phyloP scores from a whole-genome alignment of 2,888 invertebrate genomes.

The Eulithis testata region DNA sequence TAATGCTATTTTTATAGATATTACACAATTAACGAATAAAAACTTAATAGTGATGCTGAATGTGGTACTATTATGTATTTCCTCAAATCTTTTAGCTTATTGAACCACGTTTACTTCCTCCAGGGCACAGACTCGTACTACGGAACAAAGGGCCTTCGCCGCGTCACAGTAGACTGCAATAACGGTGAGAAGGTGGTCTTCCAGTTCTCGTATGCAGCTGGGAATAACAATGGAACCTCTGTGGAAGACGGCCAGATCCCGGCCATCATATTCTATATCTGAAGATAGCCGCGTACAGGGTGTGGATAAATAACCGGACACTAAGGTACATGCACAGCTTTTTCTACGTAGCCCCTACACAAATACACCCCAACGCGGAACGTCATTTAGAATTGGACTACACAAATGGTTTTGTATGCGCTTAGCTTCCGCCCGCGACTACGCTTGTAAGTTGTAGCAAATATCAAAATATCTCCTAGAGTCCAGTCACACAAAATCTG shows the following conservation, averaged over 20 bases:
- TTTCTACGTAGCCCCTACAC: not conserved
- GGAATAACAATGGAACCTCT: conserved; percentile 93
- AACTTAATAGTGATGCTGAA: too few relatives aligned
- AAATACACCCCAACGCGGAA: too few relatives aligned
- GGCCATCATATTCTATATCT: conserved; percentile 92
- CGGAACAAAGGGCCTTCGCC: conserved; percentile 91
- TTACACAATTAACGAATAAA: too few relatives aligned
- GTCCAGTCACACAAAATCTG: too few relatives aligned
- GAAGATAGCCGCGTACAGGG: conserved; percentile 41
- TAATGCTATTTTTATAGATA: too few relatives aligned
- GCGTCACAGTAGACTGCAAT: conserved; percentile 89
- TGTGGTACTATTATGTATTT: too few relatives aligned
- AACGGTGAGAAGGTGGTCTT: conserved; percentile 91
- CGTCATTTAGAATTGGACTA: too few relatives aligned
- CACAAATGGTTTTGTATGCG: too few relatives aligned
- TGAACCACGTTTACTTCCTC: conserved; percentile 36
- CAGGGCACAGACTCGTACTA: conserved; percentile 95
- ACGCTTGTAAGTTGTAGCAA: too few relatives aligned
- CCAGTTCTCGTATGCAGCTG: conserved; percentile 93
- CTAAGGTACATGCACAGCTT: not conserved
- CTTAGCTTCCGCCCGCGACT: too few relatives aligned
- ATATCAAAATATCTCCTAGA: too few relatives aligned
- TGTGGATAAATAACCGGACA: not conserved
- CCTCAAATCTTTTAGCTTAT: too few relatives aligned
- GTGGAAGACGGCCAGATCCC: conserved; percentile 95